Conservation (phyloP, 2,888 invertebrate species). For the Eulithis testata region DNA sequence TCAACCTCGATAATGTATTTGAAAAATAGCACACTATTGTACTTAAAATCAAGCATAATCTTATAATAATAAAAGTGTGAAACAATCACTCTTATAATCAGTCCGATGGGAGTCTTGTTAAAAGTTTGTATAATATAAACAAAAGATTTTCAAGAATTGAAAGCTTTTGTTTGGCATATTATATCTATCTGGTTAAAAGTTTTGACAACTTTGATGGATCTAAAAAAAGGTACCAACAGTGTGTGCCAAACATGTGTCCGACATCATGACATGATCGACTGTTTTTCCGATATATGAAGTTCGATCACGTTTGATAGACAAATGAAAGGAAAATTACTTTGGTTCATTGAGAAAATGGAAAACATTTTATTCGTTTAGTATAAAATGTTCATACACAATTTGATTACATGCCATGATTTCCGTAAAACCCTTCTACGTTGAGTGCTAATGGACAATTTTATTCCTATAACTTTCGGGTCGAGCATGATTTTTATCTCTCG, state of each 20-base stretch:
- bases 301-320: conserved; percentile 16
- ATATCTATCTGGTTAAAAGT: conserved; percentile 47
- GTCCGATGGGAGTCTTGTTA: too few species aligned
- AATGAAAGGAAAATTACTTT: conserved; percentile 19
- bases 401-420: conserved; percentile 28
- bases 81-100: too few species aligned
- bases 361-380: not conserved
- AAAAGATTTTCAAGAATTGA: not conserved
- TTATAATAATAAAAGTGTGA: too few species aligned
- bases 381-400: conserved; percentile 15
- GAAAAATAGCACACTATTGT: too few species aligned
- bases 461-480: conserved; percentile 20
- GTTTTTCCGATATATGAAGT: conserved; percentile 16
- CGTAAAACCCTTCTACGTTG: conserved; percentile 26
- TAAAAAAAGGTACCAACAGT: conserved; percentile 38
- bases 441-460: conserved; percentile 26
- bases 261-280: conserved; percentile 36
- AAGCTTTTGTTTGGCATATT: conserved; percentile 33
- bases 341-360: conserved; percentile 20
- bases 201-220: conserved; percentile 50
- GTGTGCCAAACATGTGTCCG: conserved; percentile 31
- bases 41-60: too few species aligned
- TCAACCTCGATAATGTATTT: too few species aligned
- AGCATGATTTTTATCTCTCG: conserved; percentile 24
- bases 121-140: not conserved